Base-by-base conservation (phyloP, 2,113 vertebrate species). In the Aegithalos caudatus region DNA sequence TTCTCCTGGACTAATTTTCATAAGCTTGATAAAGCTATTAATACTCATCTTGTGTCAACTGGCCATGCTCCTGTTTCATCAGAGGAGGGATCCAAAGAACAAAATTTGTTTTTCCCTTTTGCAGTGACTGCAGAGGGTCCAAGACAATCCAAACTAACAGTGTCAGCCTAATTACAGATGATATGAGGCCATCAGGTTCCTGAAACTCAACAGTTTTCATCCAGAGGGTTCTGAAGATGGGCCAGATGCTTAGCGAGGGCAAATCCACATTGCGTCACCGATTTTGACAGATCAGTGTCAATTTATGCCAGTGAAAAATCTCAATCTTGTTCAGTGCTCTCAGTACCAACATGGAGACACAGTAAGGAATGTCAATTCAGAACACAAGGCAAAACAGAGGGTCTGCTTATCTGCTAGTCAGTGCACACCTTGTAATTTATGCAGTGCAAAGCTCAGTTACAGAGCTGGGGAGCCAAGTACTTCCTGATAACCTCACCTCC, bases 391-490 rank as follows among this genome's bases (percentile, higher is more conserved):
- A 2, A 65, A 37, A 70, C 1, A 3, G 31, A 86, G 33, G 56
- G 31, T 45, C 67, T 95, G 60, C 70, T 93, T 88, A 93, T 95
- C 91, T 92, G 37, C 50, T 58, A 54, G 48, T 61, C 79, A 66
- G 71, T 28, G 66, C 31, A 70, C 54, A 58, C 76, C 85, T 90
- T 66, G 81, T 90, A 92, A 93, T 83, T 93, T 90, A 91, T 47
- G 51, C 85, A 42, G 38, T 67, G 72, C 5, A 19, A 86, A 96
- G 86, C 77, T 65, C 35, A 38, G 61, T 79, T 72, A 84, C 61
- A 67, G 69, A 35, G 53, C 61, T 77, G 71, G 47, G 40, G 81
- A 92, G 69, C 48, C 72, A 74, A 94, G 60, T 42, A 61, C 48
- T 62, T 77, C 79, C 90, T 80, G 80, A 86, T 88, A 95, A 88